Evolutionary conservation across 2,888 invertebrate genomes (phyloP), one percentile per base, ranked within the genome.

Genomic region (Bellardia pandia): DNA sequence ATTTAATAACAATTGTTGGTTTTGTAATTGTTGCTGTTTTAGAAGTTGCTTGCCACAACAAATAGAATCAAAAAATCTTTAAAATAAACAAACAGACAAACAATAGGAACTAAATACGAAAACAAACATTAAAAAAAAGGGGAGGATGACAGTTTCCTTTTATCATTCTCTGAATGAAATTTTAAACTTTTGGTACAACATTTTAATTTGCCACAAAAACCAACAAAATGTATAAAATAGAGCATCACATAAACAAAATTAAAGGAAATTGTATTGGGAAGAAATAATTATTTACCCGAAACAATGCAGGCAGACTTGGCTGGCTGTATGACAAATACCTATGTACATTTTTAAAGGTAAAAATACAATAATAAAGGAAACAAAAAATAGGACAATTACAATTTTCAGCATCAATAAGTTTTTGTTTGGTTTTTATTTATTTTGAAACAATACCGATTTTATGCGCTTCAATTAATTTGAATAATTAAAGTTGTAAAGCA

Each of bases 371-470:
- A 42, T 16, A 51, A 83, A 11, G 14, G 37, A 14, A 45, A 78
- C 13, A 72, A 77, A 56, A 13, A 16, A n/a, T 37, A 71, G 71
- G 56, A 72, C 51, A 78, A 72, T 78, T 72, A 58, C 56, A 72
- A 84, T 84, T 84, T 84, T 78, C 72, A 48, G 71, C 77, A 78
- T 71, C 81, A 75, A 81, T 81, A 81, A 58, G 66, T 68, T 69
- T 69, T 82, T 48, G 13, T 56, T 56, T 72, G 16, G 23, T 1
- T 69, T 5, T 68, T 16, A 56, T 45, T 51, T 16, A 58, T 56
- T 51, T 40, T 42, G 9, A 45, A 74, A 81, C 62, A 74, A 66
- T 40, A 62, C 51, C 56, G 40, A 78, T 72, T 85, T 78, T 48
- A 68, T 72, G 72, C 84, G 71, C 72, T 72, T 79, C 72, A 85